Conservation (phyloP, 2,113 vertebrate species). For the Maylandia zebra region DNA sequence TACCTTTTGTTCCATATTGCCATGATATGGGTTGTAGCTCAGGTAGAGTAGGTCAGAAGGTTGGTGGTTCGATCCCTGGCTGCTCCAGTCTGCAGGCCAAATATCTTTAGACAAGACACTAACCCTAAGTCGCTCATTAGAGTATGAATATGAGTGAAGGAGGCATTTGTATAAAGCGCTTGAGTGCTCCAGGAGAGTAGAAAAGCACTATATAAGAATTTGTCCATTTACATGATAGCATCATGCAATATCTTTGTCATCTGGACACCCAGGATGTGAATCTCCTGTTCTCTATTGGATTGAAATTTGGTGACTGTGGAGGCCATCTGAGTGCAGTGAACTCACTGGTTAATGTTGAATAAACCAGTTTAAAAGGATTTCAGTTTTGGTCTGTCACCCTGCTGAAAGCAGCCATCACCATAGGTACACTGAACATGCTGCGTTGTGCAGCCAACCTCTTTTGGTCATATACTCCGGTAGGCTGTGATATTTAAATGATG, state of each 20-base stretch:
- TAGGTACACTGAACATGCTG: neutral
- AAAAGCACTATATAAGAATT: neutral
- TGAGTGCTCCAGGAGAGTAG: neutral
- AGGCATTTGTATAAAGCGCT: neutral
- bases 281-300: neutral
- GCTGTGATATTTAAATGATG: neutral
- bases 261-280: neutral
- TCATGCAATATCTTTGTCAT: neutral
- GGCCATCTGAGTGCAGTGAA: neutral
- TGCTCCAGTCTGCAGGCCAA: neutral
- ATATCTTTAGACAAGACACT: neutral
- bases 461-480: neutral
- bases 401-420: neutral
- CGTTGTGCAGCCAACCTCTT: neutral
- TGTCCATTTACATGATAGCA: neutral
- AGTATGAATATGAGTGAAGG: neutral
- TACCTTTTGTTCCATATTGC: neutral
- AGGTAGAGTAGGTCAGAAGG: neutral
- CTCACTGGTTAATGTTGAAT: neutral
- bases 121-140: neutral
- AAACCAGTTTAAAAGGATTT: neutral
- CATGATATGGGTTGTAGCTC: neutral
- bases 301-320: neutral
- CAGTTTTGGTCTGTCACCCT: neutral
- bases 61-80: neutral